These are phyloP conservation scores for Thyatira batis DNA, from an alignment of 2,888 invertebrate genomes.

Conservation along the genomic window DNA sequence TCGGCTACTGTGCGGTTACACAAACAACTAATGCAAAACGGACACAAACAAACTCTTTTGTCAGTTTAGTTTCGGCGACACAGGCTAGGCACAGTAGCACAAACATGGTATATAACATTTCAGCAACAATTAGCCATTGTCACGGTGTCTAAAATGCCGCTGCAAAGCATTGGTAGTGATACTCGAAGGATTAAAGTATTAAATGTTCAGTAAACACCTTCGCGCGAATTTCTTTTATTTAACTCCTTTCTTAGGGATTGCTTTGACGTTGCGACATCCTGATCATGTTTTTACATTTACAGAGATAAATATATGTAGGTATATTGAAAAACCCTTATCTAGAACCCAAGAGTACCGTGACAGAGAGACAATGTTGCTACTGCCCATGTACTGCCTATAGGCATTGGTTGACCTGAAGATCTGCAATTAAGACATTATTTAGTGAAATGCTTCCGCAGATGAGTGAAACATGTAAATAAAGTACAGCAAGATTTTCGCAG, in stretches of 20 bases:
- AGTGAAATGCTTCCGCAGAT: too few relatives aligned
- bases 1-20: conserved; percentile 64
- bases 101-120: conserved; percentile 41
- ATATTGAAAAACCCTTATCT: too few relatives aligned
- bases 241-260: conserved; percentile 32
- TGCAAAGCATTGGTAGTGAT: conserved; percentile 61
- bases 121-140: conserved; percentile 68
- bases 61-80: conserved; percentile 47
- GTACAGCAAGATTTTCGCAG: too few relatives aligned
- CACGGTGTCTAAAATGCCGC: conserved; percentile 43
- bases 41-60: conserved; percentile 75
- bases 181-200: conserved; percentile 75
- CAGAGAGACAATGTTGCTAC: too few relatives aligned
- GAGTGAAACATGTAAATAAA: too few relatives aligned
- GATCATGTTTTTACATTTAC: background rate
- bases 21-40: conserved; percentile 71
- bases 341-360: too few relatives aligned
- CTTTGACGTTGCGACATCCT: conserved; percentile 24
- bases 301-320: background rate
- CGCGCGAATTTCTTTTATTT: conserved; percentile 55
- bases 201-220: conserved; percentile 60
- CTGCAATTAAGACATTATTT: too few relatives aligned
- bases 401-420: too few relatives aligned
- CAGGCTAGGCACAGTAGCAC: conserved; percentile 32
- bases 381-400: too few relatives aligned